Conservation (phyloP, 2,797 vertebrate genomes). For the Oryzias dopingdopingensis region DNA sequence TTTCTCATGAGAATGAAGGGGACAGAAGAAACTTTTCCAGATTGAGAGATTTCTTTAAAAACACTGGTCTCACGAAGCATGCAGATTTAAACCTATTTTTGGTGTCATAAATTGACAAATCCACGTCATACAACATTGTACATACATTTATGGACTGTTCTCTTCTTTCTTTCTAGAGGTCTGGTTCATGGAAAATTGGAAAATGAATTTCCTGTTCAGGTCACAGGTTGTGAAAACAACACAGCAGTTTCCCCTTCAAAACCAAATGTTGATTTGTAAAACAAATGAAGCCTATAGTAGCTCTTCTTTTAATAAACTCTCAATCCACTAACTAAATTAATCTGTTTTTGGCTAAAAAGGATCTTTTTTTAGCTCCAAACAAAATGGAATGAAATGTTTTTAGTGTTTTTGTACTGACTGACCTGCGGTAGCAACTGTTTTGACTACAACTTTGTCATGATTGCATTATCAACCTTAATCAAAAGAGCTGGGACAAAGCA, state of each 20-base stretch:
- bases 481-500: no score
- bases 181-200: slow-evolving; percentile 6
- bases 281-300: no score
- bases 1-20: slow-evolving; percentile 65
- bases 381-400: no score
- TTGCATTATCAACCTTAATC: no score
- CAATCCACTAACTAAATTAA: no score
- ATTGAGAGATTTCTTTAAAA: slow-evolving; percentile 5
- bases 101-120: not conserved
- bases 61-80: not conserved
- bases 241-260: not conserved
- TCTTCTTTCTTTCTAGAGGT: slow-evolving; percentile 2
- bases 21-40: slow-evolving; percentile 29
- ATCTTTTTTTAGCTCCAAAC: no score
- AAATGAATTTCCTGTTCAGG: slow-evolving; percentile 36
- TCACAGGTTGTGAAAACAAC: slow-evolving; percentile 35
- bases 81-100: not conserved
- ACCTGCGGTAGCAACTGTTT: no score
- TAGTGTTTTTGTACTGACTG: no score
- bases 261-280: no score
- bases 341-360: no score
- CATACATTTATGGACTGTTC: not conserved
- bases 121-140: not conserved
- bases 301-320: no score
- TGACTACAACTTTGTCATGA: no score